phyloP scores from a whole-genome alignment of 2,113 vertebrate genomes.

The Suncus etruscus region DNA sequence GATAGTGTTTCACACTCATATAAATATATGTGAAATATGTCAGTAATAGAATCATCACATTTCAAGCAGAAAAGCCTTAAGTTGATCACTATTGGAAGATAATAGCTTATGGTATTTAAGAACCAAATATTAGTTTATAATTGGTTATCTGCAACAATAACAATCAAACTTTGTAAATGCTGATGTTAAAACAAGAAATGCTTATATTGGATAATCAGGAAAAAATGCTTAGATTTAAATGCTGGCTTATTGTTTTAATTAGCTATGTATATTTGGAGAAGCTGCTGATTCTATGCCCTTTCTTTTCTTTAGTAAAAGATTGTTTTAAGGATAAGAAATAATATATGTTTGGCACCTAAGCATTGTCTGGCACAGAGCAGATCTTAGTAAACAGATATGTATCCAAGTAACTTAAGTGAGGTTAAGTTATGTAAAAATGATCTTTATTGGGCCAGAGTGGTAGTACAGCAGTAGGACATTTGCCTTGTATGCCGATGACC shows the following conservation, averaged over 20 bases:
- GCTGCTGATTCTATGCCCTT: not conserved
- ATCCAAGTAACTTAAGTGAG: constrained; percentile 44
- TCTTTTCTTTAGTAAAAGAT: constrained; percentile 47
- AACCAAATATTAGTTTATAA: constrained; percentile 67
- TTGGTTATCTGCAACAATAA: constrained; percentile 41
- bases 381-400: not conserved
- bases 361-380: constrained; percentile 31
- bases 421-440: constrained; percentile 58
- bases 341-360: constrained; percentile 42
- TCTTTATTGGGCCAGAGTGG: not conserved
- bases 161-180: constrained; percentile 50
- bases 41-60: constrained; percentile 64
- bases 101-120: constrained; percentile 57
- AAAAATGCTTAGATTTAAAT: constrained; percentile 46
- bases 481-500: too few relatives aligned
- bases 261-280: not conserved
- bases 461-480: too few relatives aligned
- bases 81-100: constrained; percentile 65
- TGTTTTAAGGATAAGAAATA: constrained; percentile 47
- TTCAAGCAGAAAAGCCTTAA: constrained; percentile 47
- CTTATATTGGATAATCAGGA: not conserved
- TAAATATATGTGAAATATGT: constrained; percentile 64
- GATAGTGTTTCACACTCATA: constrained; percentile 43
- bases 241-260: constrained; percentile 27
- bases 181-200: constrained; percentile 48